Evolutionary conservation across 2,888 invertebrate genomes (phyloP).

Genomic region (Esperia sulphurella): DNA sequence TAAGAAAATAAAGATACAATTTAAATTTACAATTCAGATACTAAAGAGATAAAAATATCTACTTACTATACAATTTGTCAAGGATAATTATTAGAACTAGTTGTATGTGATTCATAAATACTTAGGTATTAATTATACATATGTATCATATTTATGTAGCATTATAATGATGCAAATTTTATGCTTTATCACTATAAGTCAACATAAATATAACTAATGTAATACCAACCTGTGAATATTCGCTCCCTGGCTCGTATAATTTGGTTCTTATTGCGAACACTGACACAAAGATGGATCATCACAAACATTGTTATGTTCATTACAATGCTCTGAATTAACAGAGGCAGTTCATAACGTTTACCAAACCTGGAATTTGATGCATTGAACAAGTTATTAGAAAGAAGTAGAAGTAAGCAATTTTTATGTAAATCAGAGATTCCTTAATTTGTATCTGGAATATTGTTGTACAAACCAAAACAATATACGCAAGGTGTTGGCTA

Average conservation of each 20-base stretch:
- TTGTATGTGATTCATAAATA: not conserved
- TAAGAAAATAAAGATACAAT: not conserved
- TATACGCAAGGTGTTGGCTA: constrained; percentile 98
- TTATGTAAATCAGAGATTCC: too few relatives aligned
- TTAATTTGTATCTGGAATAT: too few relatives aligned
- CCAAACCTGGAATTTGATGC: constrained; percentile 92
- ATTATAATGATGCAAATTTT: not conserved
- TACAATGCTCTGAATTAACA: constrained; percentile 96
- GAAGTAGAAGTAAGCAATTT: not conserved
- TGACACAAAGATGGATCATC: constrained; percentile 96
- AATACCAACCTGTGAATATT: constrained; percentile 88
- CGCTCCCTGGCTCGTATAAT: constrained; percentile 86
- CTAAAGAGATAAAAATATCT: too few relatives aligned
- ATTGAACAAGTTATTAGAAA: not conserved
- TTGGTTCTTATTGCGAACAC: constrained; percentile 89
- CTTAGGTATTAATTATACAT: not conserved
- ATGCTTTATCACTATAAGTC: too few relatives aligned
- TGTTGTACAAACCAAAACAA: constrained; percentile 97
- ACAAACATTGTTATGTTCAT: constrained; percentile 98
- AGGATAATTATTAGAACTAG: too few relatives aligned
- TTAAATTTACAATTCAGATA: not conserved
- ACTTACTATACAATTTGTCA: too few relatives aligned
- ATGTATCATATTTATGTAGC: not conserved
- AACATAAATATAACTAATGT: too few relatives aligned
- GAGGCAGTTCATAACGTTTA: constrained; percentile 95